Evolutionary conservation across 1,140 invertebrate species (phyloP).

Genomic region (Brachionus angularis): DNA sequence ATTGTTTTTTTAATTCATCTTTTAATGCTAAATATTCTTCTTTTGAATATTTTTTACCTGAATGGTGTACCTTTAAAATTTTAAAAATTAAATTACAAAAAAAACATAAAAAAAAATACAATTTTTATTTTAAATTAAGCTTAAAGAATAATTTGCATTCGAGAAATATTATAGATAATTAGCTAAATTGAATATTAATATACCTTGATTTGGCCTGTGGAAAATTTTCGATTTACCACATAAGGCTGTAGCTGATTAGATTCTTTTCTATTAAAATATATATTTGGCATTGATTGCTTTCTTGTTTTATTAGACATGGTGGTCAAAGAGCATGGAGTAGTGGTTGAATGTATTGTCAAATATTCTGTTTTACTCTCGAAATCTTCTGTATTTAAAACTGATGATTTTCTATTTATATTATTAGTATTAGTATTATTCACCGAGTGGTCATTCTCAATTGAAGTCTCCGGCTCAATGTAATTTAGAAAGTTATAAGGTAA

Average conservation of each 20-base stretch:
- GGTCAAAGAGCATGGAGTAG: too few species aligned
- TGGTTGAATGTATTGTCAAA: too few species aligned
- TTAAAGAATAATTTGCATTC: too few species aligned
- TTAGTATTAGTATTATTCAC: too few species aligned
- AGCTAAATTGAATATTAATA: not conserved
- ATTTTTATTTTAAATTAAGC: not conserved
- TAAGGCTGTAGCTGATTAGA: not conserved
- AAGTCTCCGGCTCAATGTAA: too few species aligned
- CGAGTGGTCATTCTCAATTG: too few species aligned
- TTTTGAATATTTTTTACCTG: constrained; percentile 29
- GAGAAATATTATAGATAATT: not conserved
- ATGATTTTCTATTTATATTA: too few species aligned
- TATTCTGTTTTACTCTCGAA: too few species aligned
- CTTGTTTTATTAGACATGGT: constrained; percentile 1
- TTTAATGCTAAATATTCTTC: constrained; percentile 37
- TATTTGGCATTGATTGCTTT: constrained; percentile 30
- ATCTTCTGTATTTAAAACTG: too few species aligned
- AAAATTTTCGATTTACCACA: not conserved
- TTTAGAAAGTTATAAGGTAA: too few species aligned
- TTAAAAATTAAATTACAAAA: not conserved
- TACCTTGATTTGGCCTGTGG: constrained; percentile 22
- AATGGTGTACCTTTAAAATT: not conserved
- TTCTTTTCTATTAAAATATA: not conserved
- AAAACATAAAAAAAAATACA: not conserved
- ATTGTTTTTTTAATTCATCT: constrained; percentile 39